A percentile compares a stretch with the other conserved stretches of the same genome.
Evolutionary conservation across 2,113 vertebrate species (phyloP).

Genomic region (Dromiciops gliroides): DNA sequence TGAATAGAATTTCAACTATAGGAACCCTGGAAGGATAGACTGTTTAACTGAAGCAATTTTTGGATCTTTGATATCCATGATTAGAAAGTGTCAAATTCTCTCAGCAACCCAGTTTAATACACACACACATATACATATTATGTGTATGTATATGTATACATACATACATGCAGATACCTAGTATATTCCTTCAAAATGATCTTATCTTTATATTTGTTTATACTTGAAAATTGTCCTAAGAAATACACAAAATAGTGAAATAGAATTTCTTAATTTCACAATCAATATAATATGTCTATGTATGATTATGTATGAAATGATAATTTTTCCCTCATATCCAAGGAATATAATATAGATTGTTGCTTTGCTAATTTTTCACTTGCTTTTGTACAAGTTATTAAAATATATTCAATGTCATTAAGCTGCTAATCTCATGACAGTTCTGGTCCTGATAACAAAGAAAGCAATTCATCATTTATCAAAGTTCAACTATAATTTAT

Average conservation of each 20-base stretch:
- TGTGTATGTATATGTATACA: neutral
- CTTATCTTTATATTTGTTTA: neutral
- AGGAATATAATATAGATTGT: neutral
- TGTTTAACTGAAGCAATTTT: neutral
- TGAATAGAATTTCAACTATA: neutral
- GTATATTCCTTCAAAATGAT: neutral
- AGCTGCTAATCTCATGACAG: conserved; percentile 11
- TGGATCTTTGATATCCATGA: neutral
- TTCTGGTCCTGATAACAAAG: conserved; percentile 20
- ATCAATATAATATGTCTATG: neutral
- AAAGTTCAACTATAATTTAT: conserved; percentile 29
- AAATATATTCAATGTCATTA: conserved; percentile 9
- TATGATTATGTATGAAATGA: neutral
- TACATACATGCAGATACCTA: neutral
- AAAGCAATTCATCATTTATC: conserved; percentile 11
- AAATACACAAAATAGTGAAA: neutral
- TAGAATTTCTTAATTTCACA: conserved; percentile 19
- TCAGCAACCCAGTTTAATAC: neutral
- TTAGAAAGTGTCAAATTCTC: neutral
- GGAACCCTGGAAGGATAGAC: neutral
- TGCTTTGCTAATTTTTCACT: neutral
- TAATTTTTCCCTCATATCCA: neutral
- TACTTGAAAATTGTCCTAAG: conserved; percentile 13
- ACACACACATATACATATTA: neutral
- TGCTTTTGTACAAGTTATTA: conserved; percentile 10